phyloP scores from a whole-genome alignment of 2,797 vertebrate genomes.

The Argyrosomus regius region DNA sequence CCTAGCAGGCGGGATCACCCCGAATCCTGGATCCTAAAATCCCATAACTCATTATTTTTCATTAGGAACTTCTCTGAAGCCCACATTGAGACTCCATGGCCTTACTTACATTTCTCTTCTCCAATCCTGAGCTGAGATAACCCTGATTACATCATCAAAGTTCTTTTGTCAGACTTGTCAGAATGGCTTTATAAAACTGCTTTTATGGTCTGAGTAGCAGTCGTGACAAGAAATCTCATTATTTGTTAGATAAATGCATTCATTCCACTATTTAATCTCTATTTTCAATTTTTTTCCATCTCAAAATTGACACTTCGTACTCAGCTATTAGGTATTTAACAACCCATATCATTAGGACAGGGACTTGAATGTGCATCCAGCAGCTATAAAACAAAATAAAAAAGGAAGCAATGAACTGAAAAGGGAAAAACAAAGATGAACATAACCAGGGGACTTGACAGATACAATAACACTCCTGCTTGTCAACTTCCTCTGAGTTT shows the following conservation, averaged over 20 bases:
- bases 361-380: background rate
- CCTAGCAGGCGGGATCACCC: too few relatives aligned
- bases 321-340: background rate
- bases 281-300: background rate
- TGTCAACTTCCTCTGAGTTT: constrained; percentile 2
- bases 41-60: background rate
- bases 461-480: background rate
- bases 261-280: background rate
- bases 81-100: background rate
- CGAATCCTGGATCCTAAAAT: too few relatives aligned
- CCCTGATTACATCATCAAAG: too few relatives aligned
- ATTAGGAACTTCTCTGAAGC: background rate
- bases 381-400: background rate
- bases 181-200: background rate
- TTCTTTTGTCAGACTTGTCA: background rate
- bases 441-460: background rate
- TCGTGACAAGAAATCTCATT: too few relatives aligned
- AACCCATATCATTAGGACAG: background rate
- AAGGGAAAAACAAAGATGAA: background rate
- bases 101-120: too few relatives aligned
- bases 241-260: background rate
- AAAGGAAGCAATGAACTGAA: background rate
- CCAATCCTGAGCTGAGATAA: too few relatives aligned
- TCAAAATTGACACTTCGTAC: background rate
- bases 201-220: background rate